Evolutionary conservation across 2,797 vertebrate species (phyloP).

Genomic region (Iguana delicatissima): DNA sequence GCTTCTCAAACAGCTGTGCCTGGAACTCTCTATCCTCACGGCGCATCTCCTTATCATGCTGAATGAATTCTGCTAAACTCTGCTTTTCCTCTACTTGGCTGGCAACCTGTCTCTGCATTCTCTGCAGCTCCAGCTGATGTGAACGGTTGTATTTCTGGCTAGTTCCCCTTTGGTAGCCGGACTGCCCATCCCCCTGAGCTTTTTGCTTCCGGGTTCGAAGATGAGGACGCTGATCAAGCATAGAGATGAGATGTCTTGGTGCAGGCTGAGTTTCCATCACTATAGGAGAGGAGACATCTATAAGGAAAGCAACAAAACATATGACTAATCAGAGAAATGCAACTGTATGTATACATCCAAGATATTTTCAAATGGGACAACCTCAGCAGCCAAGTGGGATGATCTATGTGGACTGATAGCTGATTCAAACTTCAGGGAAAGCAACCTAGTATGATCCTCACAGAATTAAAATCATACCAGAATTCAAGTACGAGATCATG

Average conservation of each 20-base stretch:
- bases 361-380: not conserved
- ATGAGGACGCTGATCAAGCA: constrained; percentile 50
- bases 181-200: constrained; percentile 32
- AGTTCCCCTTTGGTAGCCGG: constrained; percentile 12
- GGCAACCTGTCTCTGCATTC: constrained; percentile 32
- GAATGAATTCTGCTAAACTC: constrained; percentile 36
- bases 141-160: constrained; percentile 21
- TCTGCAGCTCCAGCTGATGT: constrained; percentile 27
- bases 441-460: not conserved
- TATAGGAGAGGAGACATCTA: constrained; percentile 35
- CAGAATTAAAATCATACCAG: not conserved
- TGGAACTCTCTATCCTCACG: constrained; percentile 44
- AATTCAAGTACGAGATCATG: not conserved
- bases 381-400: not conserved
- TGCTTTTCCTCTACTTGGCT: constrained; percentile 33
- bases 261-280: constrained; percentile 37
- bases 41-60: constrained; percentile 43
- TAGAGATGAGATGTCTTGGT: constrained; percentile 42
- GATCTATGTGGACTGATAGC: no score
- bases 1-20: constrained; percentile 44
- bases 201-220: constrained; percentile 45
- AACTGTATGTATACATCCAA: not conserved
- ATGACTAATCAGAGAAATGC: not conserved
- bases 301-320: not conserved
- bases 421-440: not conserved